Evolutionary conservation across 2,888 invertebrate species (phyloP), one percentile per base, ranked within the genome.

Genomic region (Drosophila rellima): DNA sequence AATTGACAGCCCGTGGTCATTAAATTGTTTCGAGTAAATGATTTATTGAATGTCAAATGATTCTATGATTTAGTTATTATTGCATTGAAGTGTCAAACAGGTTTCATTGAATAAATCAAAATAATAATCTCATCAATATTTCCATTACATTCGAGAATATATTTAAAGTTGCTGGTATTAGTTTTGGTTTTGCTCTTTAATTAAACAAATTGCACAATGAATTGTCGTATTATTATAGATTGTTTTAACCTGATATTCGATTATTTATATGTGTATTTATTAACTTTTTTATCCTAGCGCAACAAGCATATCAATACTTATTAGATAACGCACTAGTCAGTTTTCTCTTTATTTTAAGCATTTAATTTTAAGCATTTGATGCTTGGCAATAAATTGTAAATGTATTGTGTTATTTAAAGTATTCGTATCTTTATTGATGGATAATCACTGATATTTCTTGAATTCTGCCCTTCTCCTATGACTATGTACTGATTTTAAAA

Each of bases 201-300:
- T 78, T 80, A 75, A 78, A 73, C 54, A 54, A 73, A 75, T 70
- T 83, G 50, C 40, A 35, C 63, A 66, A 47, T 70, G 61, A 61
- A 68, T 8, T 26, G 23, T n/a, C 23, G 7, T 26, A 2, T 29
- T 8, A 23, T 1, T 20, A 42, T 23, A n/a, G 26, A 26, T 26
- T 37, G n/a, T 2, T 37, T 0, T n/a, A 15, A 37, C 15, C 7
- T 15, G 2, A 39, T 54, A 45, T 56, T 71, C 23, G 13, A n/a
- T n/a, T n/a, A n/a, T n/a, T n/a, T n/a, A n/a, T n/a, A n/a, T n/a
- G n/a, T n/a, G n/a, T n/a, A n/a, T n/a, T n/a, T n/a, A n/a, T n/a
- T n/a, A n/a, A n/a, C n/a, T n/a, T n/a, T n/a, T n/a, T n/a, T n/a
- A n/a, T n/a, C n/a, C n/a, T n/a, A n/a, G n/a, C n/a, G n/a, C n/a